Percentiles rank a stretch among this genome's conserved stretches.
Conservation (phyloP, 2,113 vertebrate species). For the Platysteira castanea region DNA sequence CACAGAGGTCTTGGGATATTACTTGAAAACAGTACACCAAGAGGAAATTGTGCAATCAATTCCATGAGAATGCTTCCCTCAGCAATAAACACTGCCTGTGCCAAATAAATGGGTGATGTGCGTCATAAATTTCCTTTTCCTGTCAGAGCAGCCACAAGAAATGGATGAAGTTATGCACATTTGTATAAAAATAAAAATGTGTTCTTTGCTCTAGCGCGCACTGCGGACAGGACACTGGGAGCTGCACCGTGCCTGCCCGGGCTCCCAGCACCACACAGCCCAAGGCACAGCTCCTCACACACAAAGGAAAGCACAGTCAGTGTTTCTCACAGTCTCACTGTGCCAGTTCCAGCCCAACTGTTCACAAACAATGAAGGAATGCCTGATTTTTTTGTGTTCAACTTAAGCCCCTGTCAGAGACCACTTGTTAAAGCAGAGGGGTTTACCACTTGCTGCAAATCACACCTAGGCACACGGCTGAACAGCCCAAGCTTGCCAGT, state of each 20-base stretch:
- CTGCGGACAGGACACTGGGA: neutral
- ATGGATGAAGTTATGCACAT: conserved; percentile 60
- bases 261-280: neutral
- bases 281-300: neutral
- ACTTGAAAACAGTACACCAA: conserved; percentile 60
- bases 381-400: neutral
- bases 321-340: neutral
- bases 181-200: conserved; percentile 67
- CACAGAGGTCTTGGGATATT: conserved; percentile 51
- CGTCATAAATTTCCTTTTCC: conserved; percentile 66
- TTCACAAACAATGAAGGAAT: neutral
- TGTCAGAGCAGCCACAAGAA: conserved; percentile 56
- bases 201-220: conserved; percentile 11
- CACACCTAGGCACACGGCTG: neutral
- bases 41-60: conserved; percentile 65
- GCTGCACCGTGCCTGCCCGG: neutral
- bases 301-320: neutral
- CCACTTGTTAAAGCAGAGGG: neutral
- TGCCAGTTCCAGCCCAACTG: neutral
- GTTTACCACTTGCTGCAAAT: neutral
- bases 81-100: conserved; percentile 56
- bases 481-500: neutral
- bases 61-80: conserved; percentile 55
- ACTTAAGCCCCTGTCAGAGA: neutral
- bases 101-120: conserved; percentile 66